Base-by-base conservation (phyloP, 2,888 invertebrate genomes). In the Cantharis nigra region DNA sequence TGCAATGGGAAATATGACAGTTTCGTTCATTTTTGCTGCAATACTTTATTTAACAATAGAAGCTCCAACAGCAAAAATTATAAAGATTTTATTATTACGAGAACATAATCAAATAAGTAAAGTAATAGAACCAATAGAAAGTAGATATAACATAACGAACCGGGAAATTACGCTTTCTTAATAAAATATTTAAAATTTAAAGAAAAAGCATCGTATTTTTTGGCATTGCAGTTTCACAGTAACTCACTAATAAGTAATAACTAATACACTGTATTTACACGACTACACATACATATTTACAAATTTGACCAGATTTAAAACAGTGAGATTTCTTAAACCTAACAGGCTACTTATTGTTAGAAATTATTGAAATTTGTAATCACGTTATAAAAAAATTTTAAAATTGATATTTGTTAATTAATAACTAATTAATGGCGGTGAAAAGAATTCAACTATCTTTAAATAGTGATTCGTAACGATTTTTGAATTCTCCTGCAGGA, bases 401-500 rank as follows among this genome's bases (percentile, higher is more conserved):
- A 49, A 49, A 13, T n/a, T n/a, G 1, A 49, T 49, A 5, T 4
- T n/a, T 0, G 5, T 49, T 49, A n/a, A 49, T 49, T 49, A 49
- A 49, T 5, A n/a, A 49, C 13, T 49, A 5, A n/a, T 49, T 3
- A n/a, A 49, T 5, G 13, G n/a, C 49, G n/a, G 7, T n/a, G 7
- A 49, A n/a, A 49, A 49, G 5, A 16, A 49, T n/a, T 49, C n/a
- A 49, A n/a, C 9, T 49, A n/a, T n/a, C n/a, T 7, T n/a, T 16
- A 14, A 65, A 20, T 20, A 11, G 67, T 13, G 71, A n/a, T 72
- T 90, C 90, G 75, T 88, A 91, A 63, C 90, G 89, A 80, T 89
- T 90, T 85, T 90, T 89, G 86, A 91, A 91, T 78, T 92, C 91
- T 0, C 94, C 94, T 11, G 92, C 91, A 3, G 94, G 94, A 85